phyloP scores from a whole-genome alignment of 1,140 invertebrate genomes.

The Glossosoma conforme region DNA sequence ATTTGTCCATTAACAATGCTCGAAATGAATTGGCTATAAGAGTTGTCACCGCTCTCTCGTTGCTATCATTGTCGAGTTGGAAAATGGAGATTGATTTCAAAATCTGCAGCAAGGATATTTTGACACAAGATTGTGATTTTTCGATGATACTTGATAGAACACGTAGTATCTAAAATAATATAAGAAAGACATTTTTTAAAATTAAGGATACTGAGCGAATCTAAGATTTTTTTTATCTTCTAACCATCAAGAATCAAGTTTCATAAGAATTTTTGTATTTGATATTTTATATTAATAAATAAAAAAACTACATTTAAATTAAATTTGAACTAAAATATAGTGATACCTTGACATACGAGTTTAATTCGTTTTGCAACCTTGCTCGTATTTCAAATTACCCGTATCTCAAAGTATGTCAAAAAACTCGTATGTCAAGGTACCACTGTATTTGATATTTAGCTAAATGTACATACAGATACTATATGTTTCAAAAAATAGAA shows the following conservation, averaged over 20 bases:
- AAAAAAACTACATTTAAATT: neutral
- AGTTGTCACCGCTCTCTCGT: neutral
- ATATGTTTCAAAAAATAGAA: neutral
- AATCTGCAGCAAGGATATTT: conserved; percentile 5
- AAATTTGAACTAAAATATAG: no score
- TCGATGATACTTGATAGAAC: conserved; percentile 1
- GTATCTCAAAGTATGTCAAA: no score
- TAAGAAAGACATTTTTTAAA: neutral
- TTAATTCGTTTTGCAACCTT: no score
- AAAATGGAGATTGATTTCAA: conserved; percentile 7
- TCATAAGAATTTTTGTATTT: no score
- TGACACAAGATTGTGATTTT: conserved; percentile 12
- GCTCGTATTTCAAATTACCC: no score
- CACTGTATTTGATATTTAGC: no score
- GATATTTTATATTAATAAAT: conserved; percentile 1
- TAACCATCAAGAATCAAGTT: no score
- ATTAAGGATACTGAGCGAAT: no score
- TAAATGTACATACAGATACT: no score
- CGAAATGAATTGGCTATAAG: conserved; percentile 6
- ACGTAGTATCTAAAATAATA: conserved; percentile 13
- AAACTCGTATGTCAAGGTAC: no score
- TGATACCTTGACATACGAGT: no score
- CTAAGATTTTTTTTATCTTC: no score
- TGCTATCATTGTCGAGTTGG: conserved; percentile 5
- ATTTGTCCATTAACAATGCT: conserved; percentile 5